These are phyloP conservation scores for Serilophus lunatus DNA, from an alignment of 2,113 vertebrate species.

Conservation along the genomic window DNA sequence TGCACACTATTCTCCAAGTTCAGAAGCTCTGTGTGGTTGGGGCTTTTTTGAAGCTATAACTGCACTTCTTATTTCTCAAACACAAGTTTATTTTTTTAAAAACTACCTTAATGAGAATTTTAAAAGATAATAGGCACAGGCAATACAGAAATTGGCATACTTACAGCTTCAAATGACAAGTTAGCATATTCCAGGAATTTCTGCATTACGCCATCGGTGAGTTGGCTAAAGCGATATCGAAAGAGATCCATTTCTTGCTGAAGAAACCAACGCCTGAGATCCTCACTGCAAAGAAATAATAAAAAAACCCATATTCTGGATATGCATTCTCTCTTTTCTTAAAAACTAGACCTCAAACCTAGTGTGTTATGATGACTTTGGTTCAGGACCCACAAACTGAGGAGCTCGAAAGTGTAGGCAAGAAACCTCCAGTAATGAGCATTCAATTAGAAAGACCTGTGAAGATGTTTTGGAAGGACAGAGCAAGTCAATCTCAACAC, in stretches of 20 bases:
- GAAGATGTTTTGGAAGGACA: background rate
- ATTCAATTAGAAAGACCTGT: background rate
- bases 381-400: background rate
- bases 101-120: background rate
- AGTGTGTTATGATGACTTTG: background rate
- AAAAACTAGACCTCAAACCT: background rate
- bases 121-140: background rate
- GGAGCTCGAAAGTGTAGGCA: background rate
- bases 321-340: background rate
- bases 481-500: background rate
- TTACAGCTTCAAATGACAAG: constrained; percentile 88
- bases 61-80: background rate
- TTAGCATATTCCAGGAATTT: constrained; percentile 85
- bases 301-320: background rate
- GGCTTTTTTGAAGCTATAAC: background rate
- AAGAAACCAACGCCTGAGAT: constrained; percentile 96
- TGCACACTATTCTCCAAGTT: background rate
- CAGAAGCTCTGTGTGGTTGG: background rate
- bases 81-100: background rate
- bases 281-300: constrained; percentile 78
- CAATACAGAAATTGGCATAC: constrained; percentile 20
- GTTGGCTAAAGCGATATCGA: constrained; percentile 83
- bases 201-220: constrained; percentile 70
- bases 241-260: constrained; percentile 98
- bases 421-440: background rate